Conservation (phyloP, 2,797 vertebrate genomes). For the Typhlichthys eigenmanni region DNA sequence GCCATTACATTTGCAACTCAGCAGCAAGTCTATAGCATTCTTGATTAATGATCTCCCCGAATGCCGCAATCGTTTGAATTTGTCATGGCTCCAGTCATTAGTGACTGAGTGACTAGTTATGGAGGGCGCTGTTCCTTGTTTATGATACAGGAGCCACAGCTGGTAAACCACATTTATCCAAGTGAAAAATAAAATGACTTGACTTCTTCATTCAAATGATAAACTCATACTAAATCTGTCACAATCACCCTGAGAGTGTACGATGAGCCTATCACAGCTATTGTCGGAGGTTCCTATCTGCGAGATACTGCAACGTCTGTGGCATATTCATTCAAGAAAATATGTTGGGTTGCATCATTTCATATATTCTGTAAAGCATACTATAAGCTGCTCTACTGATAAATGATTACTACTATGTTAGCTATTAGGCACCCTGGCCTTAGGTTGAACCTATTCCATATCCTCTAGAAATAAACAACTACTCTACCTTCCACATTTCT, state of each 20-base stretch:
- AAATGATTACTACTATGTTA: conserved; percentile 43
- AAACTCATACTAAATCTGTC: conserved; percentile 7
- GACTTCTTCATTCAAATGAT: conserved; percentile 15
- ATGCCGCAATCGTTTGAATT: conserved; percentile 32
- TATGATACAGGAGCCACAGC: conserved; percentile 27
- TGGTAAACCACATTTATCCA: conserved; percentile 27
- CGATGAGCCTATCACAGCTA: conserved; percentile 27
- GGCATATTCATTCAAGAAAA: neutral
- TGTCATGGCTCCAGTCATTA: conserved; percentile 11
- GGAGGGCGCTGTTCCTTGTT: conserved; percentile 3
- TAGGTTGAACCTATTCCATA: conserved; percentile 49
- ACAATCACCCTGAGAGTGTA: conserved; percentile 5
- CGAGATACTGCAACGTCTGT: neutral
- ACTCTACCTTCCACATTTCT: conserved; percentile 21
- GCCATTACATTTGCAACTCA: conserved; percentile 10
- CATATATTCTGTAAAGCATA: conserved; percentile 16
- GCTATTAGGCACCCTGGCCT: conserved; percentile 31
- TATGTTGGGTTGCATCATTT: conserved; percentile 1
- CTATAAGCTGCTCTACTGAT: conserved; percentile 20
- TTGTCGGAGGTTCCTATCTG: conserved; percentile 1
- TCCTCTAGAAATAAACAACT: conserved; percentile 50
- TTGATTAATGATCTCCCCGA: conserved; percentile 24
- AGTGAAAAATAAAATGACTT: conserved; percentile 16
- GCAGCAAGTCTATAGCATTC: conserved; percentile 20
- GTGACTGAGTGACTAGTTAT: neutral